These are phyloP conservation scores for Lucifuga dentata DNA, from an alignment of 2,113 vertebrate species.

Conservation along the genomic window DNA sequence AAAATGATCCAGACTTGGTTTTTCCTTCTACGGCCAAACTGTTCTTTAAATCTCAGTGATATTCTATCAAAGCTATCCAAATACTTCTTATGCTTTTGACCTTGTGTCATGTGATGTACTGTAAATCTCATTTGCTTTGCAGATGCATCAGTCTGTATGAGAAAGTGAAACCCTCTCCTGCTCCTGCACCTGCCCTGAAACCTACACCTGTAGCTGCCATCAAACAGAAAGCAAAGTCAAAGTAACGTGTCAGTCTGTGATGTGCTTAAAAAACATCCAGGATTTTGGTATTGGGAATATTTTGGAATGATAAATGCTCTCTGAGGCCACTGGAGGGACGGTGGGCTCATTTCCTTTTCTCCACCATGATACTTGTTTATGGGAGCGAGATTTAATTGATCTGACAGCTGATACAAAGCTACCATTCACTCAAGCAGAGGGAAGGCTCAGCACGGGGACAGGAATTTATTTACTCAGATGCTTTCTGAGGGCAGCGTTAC, in stretches of 20 bases:
- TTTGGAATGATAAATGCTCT: slow-evolving; percentile 52
- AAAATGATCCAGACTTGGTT: too few species aligned
- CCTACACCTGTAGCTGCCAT: slow-evolving; percentile 42
- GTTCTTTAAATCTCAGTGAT: too few species aligned
- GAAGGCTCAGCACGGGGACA: slow-evolving; percentile 34
- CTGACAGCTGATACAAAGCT: slow-evolving; percentile 73
- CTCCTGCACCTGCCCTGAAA: slow-evolving; percentile 37
- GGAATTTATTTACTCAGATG: slow-evolving; percentile 63
- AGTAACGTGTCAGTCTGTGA: slow-evolving; percentile 61
- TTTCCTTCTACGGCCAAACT: not conserved
- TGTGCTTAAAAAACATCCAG: not conserved
- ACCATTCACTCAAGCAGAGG: slow-evolving; percentile 59
- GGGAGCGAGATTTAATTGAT: slow-evolving; percentile 65
- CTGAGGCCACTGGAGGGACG: slow-evolving; percentile 52
- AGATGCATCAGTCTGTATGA: slow-evolving; percentile 68
- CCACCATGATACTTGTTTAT: slow-evolving; percentile 59
- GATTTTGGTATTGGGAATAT: slow-evolving; percentile 53
- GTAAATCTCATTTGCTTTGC: slow-evolving; percentile 14
- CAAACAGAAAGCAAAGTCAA: slow-evolving; percentile 81
- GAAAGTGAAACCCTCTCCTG: slow-evolving; percentile 50
- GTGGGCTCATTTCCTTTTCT: slow-evolving; percentile 56
- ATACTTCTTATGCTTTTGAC: not conserved
- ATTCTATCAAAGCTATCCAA: too few species aligned
- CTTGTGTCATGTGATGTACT: not conserved
- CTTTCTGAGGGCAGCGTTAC: slow-evolving; percentile 51